Conservation (phyloP, 2,113 vertebrate species). For the Oenanthe oenanthe region DNA sequence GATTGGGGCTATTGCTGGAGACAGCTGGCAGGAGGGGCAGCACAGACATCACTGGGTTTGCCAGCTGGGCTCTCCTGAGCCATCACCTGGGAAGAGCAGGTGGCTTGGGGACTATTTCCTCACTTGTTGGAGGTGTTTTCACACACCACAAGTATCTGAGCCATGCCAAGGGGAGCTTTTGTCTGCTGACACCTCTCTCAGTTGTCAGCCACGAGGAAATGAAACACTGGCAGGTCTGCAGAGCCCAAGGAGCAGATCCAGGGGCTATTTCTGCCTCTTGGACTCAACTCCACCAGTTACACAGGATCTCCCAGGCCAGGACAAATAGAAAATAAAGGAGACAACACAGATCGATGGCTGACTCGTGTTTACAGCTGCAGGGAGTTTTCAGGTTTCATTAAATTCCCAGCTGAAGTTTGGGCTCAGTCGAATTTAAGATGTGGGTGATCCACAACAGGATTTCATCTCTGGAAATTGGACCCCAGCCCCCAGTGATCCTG, state of each 20-base stretch:
- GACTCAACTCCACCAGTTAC: not conserved
- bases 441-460: not conserved
- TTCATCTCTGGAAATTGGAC: not conserved
- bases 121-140: not conserved
- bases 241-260: not conserved
- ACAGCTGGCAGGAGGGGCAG: not conserved
- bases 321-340: constrained; percentile 37
- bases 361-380: constrained; percentile 12
- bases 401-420: not conserved
- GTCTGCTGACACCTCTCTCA: not conserved
- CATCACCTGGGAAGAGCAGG: not conserved
- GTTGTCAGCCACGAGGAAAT: not conserved
- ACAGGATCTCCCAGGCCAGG: not conserved
- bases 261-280: not conserved
- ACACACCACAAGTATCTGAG: not conserved
- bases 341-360: constrained; percentile 31
- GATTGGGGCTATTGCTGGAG: not conserved
- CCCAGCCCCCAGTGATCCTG: not conserved
- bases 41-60: not conserved
- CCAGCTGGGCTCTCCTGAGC: not conserved
- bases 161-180: not conserved
- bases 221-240: not conserved
- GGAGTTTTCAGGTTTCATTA: not conserved
- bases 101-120: not conserved
- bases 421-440: not conserved